Evolutionary conservation across 2,888 invertebrate species (phyloP), one percentile per base, ranked within the genome.

Genomic region (Mythimna impura): DNA sequence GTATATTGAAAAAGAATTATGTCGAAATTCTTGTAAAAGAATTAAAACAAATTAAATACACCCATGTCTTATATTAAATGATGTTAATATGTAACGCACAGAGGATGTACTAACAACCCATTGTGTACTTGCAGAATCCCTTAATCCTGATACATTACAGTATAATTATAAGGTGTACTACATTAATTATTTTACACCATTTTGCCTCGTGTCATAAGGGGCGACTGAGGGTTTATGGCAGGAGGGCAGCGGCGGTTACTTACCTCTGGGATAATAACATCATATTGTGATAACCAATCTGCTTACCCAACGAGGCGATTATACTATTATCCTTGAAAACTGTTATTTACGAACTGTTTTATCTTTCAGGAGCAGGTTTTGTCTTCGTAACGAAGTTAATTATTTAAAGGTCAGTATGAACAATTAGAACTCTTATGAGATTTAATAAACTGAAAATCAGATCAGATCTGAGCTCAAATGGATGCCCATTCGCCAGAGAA

Each of bases 171-270:
- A 67, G 64, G 67, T 70, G 80, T 79, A 73, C 66, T 79, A 73
- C 66, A 83, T 80, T 83, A 80, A 83, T 80, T 79, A 83, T 67
- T 83, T 70, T 65, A 17, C 20, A 50, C 50, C 57, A 66, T 68
- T 73, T 69, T 60, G 36, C 69, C 47, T 60, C 70, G 55, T 71
- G 71, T 67, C 69, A 69, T 54, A 50, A 58, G 61, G 66, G 69
- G 72, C 43, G 60, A 25, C 67, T 60, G 52, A 63, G 17, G 69
- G 83, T 73, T 81, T 83, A 83, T 10, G 55, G 30, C 54, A 52
- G 54, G 52, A 65, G 58, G 72, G 50, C 71, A 66, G 79, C 54
- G 34, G 79, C 54, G 34, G 82, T 57, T 66, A 79, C 80, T 64
- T 66, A 79, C 73, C 69, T 69, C 64, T 17, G 57, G 64, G 52